Base-by-base conservation (phyloP, 2,797 vertebrate genomes). In the Epinephelus awoara region DNA sequence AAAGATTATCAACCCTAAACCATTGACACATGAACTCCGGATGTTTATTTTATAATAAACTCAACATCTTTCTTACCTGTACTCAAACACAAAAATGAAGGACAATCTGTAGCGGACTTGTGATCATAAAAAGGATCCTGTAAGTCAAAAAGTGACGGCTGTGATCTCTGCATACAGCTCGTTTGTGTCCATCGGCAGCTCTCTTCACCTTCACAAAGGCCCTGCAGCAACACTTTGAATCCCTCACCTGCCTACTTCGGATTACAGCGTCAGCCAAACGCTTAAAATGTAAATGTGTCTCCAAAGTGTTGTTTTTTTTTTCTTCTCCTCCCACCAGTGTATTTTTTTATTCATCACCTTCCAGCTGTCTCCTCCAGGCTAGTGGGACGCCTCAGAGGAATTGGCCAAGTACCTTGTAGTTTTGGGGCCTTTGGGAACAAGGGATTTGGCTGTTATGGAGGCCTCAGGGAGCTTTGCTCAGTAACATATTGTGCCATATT, bases 261-360 rank as follows among this genome's bases (percentile, higher is more conserved):
- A 67, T 40, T 63, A 42, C 67, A 18, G 34, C 46, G 0, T 34
- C 46, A 77, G 69, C 76, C 64, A 64, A 72, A 64, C 23, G 67
- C 74, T 73, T 67, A 25, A 83, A 75, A 72, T 71, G 52, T 50
- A 71, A 75, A 83, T 67, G 56, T 29, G 10, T n/a, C 56, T 72
- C 10, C 27, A 46, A 13, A 64, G 61, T 47, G 42, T 79, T 29
- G 27, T 29, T 29, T 29, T 29, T 27, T 27, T 47, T 61, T 51
- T 58, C 14, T 19, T 51, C 68, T 64, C 3, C 69, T 68, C 52
- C 72, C 65, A 50, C 56, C 10, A 34, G 67, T 23, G 52, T 85
- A 49, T 64, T 79, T 77, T 77, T 71, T 75, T 58, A 75, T 79
- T 79, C 63, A 67, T 81, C 47, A 1, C 7, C 67, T 83, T 72